A percentile compares a stretch with the other conserved stretches of the same genome.
Conservation (phyloP, 1,140 invertebrate species). For the Varroa destructor region DNA sequence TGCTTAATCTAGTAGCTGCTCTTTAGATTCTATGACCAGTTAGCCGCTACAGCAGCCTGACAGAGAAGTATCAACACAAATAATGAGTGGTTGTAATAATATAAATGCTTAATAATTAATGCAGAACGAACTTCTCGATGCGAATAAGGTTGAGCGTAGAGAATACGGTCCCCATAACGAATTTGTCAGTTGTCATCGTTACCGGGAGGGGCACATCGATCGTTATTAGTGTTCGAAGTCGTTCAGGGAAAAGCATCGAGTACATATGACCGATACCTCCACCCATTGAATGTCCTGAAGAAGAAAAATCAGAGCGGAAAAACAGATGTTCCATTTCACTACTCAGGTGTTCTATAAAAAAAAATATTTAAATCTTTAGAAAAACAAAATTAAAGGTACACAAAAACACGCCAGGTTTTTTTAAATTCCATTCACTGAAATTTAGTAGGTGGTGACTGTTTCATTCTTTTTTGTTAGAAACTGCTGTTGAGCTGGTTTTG, state of each 20-base stretch:
- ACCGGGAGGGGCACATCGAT: conserved; percentile 34
- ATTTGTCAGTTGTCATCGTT: conserved; percentile 23
- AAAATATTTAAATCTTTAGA: neutral
- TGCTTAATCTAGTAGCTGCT: too few species aligned
- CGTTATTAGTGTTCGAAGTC: conserved; percentile 44
- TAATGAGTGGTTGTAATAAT: too few species aligned
- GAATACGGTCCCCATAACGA: conserved; percentile 22
- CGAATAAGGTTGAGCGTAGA: conserved; percentile 11
- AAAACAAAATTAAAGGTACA: too few species aligned
- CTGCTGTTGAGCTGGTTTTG: too few species aligned
- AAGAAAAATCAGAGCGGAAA: conserved; percentile 44
- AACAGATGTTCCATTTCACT: neutral
- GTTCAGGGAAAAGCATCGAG: conserved; percentile 38
- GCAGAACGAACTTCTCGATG: conserved; percentile 3
- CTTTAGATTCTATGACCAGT: too few species aligned
- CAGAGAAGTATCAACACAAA: too few species aligned
- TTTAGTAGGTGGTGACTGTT: too few species aligned
- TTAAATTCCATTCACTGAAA: too few species aligned
- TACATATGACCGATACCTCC: conserved; percentile 36
- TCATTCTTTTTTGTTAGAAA: too few species aligned
- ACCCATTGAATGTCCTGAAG: conserved; percentile 40
- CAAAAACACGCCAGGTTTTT: too few species aligned
- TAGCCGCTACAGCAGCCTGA: too few species aligned
- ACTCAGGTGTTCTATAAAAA: neutral
- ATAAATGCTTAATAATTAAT: too few species aligned